Evolutionary conservation across 2,888 invertebrate species (phyloP).

Genomic region (Dexiosoma caninum): DNA sequence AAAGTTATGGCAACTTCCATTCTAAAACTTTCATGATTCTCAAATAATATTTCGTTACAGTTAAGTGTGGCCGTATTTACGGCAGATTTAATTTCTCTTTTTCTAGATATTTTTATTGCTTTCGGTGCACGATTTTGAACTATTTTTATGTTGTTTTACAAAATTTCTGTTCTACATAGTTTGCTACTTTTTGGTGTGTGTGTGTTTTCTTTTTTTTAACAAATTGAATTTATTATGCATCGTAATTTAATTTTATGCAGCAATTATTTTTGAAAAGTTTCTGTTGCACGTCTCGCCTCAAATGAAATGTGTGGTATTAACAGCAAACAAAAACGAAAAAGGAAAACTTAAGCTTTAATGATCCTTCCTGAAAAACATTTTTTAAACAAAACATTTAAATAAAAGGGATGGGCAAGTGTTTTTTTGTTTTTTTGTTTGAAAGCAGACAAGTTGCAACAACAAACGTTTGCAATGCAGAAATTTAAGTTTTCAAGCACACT

Average conservation of each 20-base stretch:
- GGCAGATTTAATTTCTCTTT: too few species aligned
- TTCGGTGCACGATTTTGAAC: too few species aligned
- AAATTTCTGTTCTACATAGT: not conserved
- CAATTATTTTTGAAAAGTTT: conserved; percentile 20
- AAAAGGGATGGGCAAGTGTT: not conserved
- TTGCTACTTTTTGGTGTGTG: too few species aligned
- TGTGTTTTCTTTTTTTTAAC: not conserved
- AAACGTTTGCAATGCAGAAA: too few species aligned
- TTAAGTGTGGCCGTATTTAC: too few species aligned
- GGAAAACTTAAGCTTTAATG: not conserved
- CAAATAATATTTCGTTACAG: too few species aligned
- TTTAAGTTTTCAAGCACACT: too few species aligned
- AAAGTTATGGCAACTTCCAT: too few species aligned
- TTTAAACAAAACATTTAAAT: not conserved
- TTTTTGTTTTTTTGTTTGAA: not conserved
- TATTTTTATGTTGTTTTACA: not conserved
- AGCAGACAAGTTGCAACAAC: not conserved
- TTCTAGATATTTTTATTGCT: too few species aligned
- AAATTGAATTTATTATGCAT: conserved; percentile 35
- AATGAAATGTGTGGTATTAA: not conserved
- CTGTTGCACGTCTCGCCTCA: not conserved
- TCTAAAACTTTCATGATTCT: too few species aligned
- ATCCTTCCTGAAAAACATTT: not conserved
- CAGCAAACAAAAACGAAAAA: too few species aligned
- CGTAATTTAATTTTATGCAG: conserved; percentile 22